Base-by-base conservation (phyloP, 2,888 invertebrate genomes). In the Thalpophila matura region DNA sequence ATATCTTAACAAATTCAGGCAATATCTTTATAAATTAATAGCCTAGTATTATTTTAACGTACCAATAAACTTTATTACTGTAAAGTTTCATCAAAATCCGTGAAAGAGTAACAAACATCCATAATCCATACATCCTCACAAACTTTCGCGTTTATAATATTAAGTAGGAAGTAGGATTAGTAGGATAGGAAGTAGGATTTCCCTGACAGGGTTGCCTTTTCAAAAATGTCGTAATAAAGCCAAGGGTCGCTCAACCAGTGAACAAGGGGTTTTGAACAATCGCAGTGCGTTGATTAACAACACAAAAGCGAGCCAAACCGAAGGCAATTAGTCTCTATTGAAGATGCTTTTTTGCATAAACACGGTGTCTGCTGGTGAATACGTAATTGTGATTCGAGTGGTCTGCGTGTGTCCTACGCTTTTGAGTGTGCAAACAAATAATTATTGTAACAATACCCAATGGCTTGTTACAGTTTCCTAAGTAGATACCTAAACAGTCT, bases 201-300 rank as follows among this genome's bases (percentile, higher is more conserved):
- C 14, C 47, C 22, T 56, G 50, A 20, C 45, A 55, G 55, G 57
- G 51, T 47, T 47, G 27, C 50, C 56, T 65, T 73, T 50, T 40
- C 57, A 73, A 68, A 72, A 74, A 69, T 53, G 35, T 51, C 56
- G 57, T 61, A 73, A 79, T 77, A 71, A 77, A 72, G 53, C 62
- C 57, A 65, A 50, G 66, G 74, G 63, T 68, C 57, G 68, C 43
- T 73, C 61, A 74, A 74, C 61, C 71, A 61, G 20, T 33, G 68
- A 68, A 85, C 83, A 83, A 83, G 81, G 58, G 76, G 51, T 56
- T 56, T 55, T 62, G 79, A 79, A 83, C 79, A 84, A 85, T 81
- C 76, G 71, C 63, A 73, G 67, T 66, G 59, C 62, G 77, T 84
- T 86, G 83, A 88, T 90, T 89, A 88, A 81, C 84, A 86, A 84